A percentile compares a stretch with the other conserved stretches of the same genome.
phyloP scores from a whole-genome alignment of 2,797 vertebrate genomes.

The Cuculus canorus region DNA sequence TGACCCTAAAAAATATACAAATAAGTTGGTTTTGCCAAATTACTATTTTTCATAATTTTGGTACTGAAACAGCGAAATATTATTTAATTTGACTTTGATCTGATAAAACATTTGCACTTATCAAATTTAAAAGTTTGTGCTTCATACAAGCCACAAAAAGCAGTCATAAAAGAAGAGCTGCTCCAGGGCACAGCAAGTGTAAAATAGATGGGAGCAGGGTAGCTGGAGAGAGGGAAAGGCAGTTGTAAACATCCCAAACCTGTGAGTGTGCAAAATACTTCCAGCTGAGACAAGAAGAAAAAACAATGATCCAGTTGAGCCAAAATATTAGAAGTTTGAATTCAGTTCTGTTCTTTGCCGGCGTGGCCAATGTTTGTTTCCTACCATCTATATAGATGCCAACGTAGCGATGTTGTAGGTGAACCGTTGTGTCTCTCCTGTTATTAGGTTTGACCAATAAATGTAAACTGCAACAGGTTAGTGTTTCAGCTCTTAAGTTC shows the following conservation, averaged over 20 bases:
- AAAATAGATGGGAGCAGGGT: not conserved
- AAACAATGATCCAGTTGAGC: rapidly evolving
- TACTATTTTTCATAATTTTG: not conserved
- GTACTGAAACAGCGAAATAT: not conserved
- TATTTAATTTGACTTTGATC: not conserved
- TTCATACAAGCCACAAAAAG: not conserved
- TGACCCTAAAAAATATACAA: not conserved
- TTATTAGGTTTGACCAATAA: not conserved
- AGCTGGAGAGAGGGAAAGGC: not conserved
- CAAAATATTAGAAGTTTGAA: not conserved
- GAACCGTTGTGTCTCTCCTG: not conserved
- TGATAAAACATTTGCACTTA: not conserved
- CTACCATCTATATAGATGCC: not conserved
- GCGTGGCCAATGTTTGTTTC: not conserved
- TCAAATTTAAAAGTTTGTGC: not conserved
- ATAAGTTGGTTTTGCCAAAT: not conserved
- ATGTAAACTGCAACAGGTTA: not conserved
- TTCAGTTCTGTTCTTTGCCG: not conserved
- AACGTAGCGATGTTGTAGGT: not conserved
- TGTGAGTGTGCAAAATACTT: not conserved
- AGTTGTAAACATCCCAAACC: not conserved
- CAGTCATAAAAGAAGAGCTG: not conserved
- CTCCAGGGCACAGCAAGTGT: not conserved
- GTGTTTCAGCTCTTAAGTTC: not conserved
- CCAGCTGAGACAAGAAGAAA: not conserved